Evolutionary conservation across 2,888 invertebrate genomes (phyloP).

Genomic region (Drosophila monieri): DNA sequence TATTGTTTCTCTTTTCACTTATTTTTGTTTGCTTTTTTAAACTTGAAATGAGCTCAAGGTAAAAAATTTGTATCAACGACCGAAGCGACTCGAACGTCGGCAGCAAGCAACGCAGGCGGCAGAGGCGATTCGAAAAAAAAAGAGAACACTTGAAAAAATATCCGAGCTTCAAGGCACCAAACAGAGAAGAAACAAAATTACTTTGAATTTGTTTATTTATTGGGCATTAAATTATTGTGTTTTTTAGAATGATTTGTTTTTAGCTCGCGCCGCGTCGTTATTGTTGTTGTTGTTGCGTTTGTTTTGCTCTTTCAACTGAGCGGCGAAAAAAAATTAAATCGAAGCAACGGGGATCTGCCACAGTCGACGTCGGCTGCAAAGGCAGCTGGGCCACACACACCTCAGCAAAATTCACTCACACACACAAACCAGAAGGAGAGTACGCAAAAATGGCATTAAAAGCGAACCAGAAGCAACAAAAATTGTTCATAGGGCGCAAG

Average conservation of each 20-base stretch:
- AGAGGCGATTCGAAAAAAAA: not conserved
- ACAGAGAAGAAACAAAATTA: not conserved
- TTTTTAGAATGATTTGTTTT: not conserved
- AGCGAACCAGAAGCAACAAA: conserved; percentile 4
- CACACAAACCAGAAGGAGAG: conserved; percentile 1
- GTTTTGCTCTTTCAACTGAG: conserved; percentile 28
- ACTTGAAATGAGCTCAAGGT: conserved; percentile 78
- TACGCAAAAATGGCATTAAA: conserved; percentile 14
- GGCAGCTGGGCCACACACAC: conserved; percentile 19
- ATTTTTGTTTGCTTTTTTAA: conserved; percentile 57
- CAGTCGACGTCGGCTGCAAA: conserved; percentile 15
- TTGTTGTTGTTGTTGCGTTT: conserved; percentile 16
- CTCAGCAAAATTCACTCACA: conserved; percentile 11
- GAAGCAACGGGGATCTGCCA: conserved; percentile 10
- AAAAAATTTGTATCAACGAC: conserved; percentile 67
- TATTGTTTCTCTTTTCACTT: conserved; percentile 35
- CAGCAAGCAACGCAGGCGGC: conserved; percentile 15
- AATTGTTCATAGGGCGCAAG: conserved; percentile 5
- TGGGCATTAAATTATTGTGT: conserved; percentile 2
- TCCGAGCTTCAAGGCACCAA: not conserved
- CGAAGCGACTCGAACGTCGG: conserved; percentile 48
- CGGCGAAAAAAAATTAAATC: conserved; percentile 6
- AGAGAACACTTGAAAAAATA: conserved; percentile 16
- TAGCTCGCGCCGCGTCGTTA: conserved; percentile 16
- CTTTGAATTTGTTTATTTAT: conserved; percentile 1